Base-by-base conservation (phyloP, 2,888 invertebrate genomes). In the Thalpophila matura region DNA sequence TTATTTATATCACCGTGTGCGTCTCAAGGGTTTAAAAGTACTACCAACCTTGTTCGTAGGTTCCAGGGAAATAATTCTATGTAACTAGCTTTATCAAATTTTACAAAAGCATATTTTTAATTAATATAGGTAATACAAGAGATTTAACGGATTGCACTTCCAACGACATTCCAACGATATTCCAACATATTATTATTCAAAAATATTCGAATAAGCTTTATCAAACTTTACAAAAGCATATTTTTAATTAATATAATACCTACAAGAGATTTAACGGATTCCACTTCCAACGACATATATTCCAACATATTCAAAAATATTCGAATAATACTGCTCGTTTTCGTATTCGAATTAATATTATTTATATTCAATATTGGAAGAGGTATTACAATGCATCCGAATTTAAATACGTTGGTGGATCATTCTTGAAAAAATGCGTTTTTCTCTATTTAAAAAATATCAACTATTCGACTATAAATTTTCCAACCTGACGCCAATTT, bases 361-460 rank as follows among this genome's bases (percentile, higher is more conserved):
- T 45, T 45, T 46, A 33, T 33, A 63, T 65, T 72, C 53, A 71
- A 63, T 63, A 40, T 45, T 62, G 50, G 20, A 50, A 27, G 22
- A 51, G 53, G 27, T 24, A 31, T n/a, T 22, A 31, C 10, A 22
- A 18, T 27, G 12, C 12, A 12, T 35, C 24, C 14, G 14, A 33
- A 40, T 67, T 58, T 35, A 18, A 58, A 46, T 43, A 10, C 9
- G 7, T 40, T n/a, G 16, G 16, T 4, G 12, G 10, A 12, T 33
- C 7, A 35, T 14, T 33, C 3, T 31, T 9, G 24, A 43, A 38
- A 24, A 24, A 4, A 16, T 27, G 0, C 5, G 2, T 33, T 14
- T 33, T 46, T 29, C 12, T 5, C 5, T 1, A 20, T 22, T n/a
- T n/a, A n/a, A n/a, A 31, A 42, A 42, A 22, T 18, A 29, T 31